phyloP scores from a whole-genome alignment of 2,113 vertebrate genomes.

The Oncorhynchus gorbuscha region DNA sequence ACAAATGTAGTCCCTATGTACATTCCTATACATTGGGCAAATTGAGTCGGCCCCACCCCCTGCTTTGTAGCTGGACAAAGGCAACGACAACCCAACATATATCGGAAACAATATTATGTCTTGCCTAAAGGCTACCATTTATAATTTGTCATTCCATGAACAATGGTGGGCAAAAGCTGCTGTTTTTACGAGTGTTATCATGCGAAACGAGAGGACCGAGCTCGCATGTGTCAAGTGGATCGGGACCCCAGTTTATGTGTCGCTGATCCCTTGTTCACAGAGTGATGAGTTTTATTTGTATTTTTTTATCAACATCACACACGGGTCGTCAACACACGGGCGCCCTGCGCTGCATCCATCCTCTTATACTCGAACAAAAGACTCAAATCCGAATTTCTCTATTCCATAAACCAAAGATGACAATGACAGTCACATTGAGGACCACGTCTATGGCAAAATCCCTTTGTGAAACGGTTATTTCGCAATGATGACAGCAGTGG shows the following conservation, averaged over 20 bases:
- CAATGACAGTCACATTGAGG: background rate
- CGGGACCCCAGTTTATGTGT: background rate
- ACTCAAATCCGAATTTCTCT: background rate
- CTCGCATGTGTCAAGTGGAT: background rate
- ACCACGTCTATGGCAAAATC: background rate
- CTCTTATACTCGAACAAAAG: background rate
- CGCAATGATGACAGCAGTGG: background rate
- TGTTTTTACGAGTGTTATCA: no score
- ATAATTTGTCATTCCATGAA: background rate
- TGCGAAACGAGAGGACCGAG: background rate
- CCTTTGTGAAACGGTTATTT: background rate
- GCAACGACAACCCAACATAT: background rate
- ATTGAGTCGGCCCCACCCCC: background rate
- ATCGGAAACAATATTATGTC: background rate
- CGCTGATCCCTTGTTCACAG: background rate
- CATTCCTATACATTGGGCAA: background rate
- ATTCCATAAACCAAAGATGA: background rate
- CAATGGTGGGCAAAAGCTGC: background rate
- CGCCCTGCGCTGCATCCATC: background rate
- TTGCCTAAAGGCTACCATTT: background rate
- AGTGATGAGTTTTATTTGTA: background rate
- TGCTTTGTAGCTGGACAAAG: background rate
- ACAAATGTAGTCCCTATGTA: background rate
- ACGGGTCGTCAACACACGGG: background rate
- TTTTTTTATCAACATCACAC: background rate